phyloP scores from a whole-genome alignment of 2,888 invertebrate genomes.

The Rhagium mordax region DNA sequence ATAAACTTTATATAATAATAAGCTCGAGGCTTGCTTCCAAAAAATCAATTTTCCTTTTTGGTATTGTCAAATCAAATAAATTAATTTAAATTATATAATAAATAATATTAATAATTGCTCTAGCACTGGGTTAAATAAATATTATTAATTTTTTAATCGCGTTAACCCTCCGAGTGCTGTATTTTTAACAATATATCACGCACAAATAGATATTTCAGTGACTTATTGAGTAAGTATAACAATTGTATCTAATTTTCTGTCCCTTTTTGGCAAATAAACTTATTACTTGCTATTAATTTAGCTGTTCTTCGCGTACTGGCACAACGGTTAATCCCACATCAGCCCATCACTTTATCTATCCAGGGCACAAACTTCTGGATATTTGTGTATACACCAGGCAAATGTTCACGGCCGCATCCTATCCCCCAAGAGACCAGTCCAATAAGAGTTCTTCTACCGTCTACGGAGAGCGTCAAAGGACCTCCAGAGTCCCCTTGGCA shows the following conservation, averaged over 20 bases:
- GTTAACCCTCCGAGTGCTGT: background rate
- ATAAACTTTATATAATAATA: no score
- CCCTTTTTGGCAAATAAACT: no score
- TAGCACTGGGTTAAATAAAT: background rate
- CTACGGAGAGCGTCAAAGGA: constrained; percentile 88
- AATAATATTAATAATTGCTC: background rate
- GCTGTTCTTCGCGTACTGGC: constrained; percentile 39
- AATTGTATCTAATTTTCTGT: no score
- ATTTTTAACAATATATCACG: background rate
- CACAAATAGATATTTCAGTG: no score
- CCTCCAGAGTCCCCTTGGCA: constrained; percentile 89
- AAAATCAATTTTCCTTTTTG: background rate
- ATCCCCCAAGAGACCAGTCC: constrained; percentile 95
- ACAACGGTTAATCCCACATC: constrained; percentile 53
- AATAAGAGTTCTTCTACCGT: constrained; percentile 89
- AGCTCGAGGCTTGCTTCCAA: no score
- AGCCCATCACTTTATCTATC: constrained; percentile 88
- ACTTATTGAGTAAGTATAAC: no score
- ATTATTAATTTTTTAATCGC: background rate
- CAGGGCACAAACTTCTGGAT: constrained; percentile 94
- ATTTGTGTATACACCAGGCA: constrained; percentile 94
- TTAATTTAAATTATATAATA: constrained; percentile 18
- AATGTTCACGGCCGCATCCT: constrained; percentile 90
- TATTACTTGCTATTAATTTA: no score
- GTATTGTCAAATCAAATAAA: background rate